Percentiles rank a stretch among this genome's conserved stretches.
phyloP scores from a whole-genome alignment of 2,113 vertebrate species.

The Lota lota region DNA sequence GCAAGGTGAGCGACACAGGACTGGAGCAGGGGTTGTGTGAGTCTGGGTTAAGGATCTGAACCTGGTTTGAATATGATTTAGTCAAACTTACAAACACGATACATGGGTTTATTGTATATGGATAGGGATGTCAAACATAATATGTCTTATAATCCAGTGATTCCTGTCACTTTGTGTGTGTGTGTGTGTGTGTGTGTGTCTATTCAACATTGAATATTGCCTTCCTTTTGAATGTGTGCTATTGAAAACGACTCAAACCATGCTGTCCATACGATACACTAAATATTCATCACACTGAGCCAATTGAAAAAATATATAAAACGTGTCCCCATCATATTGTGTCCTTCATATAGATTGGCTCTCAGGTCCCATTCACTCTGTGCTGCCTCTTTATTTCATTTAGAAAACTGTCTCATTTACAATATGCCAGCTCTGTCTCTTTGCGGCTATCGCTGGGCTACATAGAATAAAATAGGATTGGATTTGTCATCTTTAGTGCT shows the following conservation, averaged over 20 bases:
- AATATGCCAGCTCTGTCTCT: slow-evolving; percentile 31
- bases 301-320: too few species aligned
- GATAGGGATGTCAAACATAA: neutral
- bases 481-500: slow-evolving; percentile 88
- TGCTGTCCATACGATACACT: neutral
- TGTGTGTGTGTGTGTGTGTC: too few species aligned
- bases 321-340: slow-evolving; percentile 82
- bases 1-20: slow-evolving; percentile 8
- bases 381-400: slow-evolving; percentile 33
- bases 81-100: too few species aligned
- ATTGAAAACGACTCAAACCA: too few species aligned
- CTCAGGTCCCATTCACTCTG: slow-evolving; percentile 36
- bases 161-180: too few species aligned
- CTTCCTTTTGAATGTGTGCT: too few species aligned
- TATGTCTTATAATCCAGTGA: too few species aligned
- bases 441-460: slow-evolving; percentile 63
- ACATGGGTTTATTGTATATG: neutral
- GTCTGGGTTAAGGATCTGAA: too few species aligned
- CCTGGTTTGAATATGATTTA: too few species aligned
- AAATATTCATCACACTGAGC: too few species aligned
- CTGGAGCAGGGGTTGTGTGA: slow-evolving; percentile 49
- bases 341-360: slow-evolving; percentile 87
- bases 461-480: slow-evolving; percentile 84
- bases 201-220: too few species aligned
- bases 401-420: slow-evolving; percentile 21